These are phyloP conservation scores for Podarcis raffonei DNA, from an alignment of 2,113 vertebrate species.

Conservation along the genomic window DNA sequence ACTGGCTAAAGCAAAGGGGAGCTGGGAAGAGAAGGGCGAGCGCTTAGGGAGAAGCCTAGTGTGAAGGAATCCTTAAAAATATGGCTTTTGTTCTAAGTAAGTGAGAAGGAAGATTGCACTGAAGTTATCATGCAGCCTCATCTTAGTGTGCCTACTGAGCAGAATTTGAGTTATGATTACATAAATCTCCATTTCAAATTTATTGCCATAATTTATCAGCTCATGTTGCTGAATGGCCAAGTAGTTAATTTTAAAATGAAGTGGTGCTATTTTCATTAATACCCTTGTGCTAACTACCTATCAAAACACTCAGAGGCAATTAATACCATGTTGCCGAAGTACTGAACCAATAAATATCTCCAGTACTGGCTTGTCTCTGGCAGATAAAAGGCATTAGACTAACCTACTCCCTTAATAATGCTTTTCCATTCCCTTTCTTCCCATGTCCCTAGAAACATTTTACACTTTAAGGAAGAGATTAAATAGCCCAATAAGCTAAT, in stretches of 20 bases:
- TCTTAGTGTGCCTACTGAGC: slow-evolving; percentile 43
- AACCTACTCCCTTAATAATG: slow-evolving; percentile 48
- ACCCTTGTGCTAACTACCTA: slow-evolving; percentile 75
- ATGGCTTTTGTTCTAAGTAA: slow-evolving; percentile 27
- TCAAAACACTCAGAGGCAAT: slow-evolving; percentile 76
- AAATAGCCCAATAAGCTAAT: slow-evolving; percentile 25
- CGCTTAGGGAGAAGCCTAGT: neutral
- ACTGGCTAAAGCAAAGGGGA: neutral
- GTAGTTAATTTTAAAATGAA: slow-evolving; percentile 82
- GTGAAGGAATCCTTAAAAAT: slow-evolving; percentile 34
- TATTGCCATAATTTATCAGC: slow-evolving; percentile 79
- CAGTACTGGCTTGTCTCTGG: slow-evolving; percentile 64
- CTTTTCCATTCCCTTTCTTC: slow-evolving; percentile 39
- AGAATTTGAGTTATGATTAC: slow-evolving; percentile 48
- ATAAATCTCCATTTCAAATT: slow-evolving; percentile 77
- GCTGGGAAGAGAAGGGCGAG: neutral
- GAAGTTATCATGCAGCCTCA: slow-evolving; percentile 36
- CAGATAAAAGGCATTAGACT: slow-evolving; percentile 52
- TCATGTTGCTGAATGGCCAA: slow-evolving; percentile 73
- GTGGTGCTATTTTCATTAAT: slow-evolving; percentile 82
- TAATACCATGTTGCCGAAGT: slow-evolving; percentile 73
- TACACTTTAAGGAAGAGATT: slow-evolving; percentile 45
- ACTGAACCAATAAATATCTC: slow-evolving; percentile 72
- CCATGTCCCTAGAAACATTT: slow-evolving; percentile 27
- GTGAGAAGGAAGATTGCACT: slow-evolving; percentile 21